phyloP scores from a whole-genome alignment of 2,888 invertebrate species.

The Lacanobia oleracea region DNA sequence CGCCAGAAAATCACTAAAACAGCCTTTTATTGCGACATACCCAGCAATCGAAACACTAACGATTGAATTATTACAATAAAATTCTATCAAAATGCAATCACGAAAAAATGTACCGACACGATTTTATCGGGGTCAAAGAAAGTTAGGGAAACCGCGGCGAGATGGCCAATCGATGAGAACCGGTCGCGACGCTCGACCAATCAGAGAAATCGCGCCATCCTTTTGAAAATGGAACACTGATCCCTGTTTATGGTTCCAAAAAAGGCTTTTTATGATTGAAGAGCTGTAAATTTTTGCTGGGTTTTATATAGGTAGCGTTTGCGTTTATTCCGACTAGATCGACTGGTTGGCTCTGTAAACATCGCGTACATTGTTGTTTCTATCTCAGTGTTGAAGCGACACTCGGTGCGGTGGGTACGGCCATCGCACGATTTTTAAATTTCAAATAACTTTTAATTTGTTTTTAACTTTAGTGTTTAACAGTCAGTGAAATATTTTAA shows the following conservation, averaged over 20 bases:
- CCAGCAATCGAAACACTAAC: conserved; percentile 33
- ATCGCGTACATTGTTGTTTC: conserved; percentile 54
- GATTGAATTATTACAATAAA: conserved; percentile 46
- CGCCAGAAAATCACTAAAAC: neutral
- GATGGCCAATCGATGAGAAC: conserved; percentile 81
- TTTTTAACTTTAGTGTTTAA: conserved; percentile 48
- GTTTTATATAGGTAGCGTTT: conserved; percentile 66
- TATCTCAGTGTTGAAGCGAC: conserved; percentile 81
- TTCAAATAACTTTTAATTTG: conserved; percentile 18
- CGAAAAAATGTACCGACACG: conserved; percentile 70
- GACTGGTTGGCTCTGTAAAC: conserved; percentile 50
- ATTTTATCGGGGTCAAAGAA: conserved; percentile 86
- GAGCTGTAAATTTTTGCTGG: conserved; percentile 5
- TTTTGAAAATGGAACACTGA: conserved; percentile 66
- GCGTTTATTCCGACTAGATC: conserved; percentile 39
- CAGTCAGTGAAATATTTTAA: conserved; percentile 54
- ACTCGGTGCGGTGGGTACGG: conserved; percentile 80
- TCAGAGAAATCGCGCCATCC: conserved; percentile 64
- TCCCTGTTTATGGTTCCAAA: conserved; percentile 51
- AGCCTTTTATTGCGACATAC: conserved; percentile 9
- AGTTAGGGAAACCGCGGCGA: conserved; percentile 85
- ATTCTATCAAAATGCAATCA: conserved; percentile 70
- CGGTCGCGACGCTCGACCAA: conserved; percentile 71
- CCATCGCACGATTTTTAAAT: conserved; percentile 64
- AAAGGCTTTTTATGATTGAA: conserved; percentile 33